phyloP scores from a whole-genome alignment of 64 coral and sea anemone genomes.

The Cladopsammia gracilis region DNA sequence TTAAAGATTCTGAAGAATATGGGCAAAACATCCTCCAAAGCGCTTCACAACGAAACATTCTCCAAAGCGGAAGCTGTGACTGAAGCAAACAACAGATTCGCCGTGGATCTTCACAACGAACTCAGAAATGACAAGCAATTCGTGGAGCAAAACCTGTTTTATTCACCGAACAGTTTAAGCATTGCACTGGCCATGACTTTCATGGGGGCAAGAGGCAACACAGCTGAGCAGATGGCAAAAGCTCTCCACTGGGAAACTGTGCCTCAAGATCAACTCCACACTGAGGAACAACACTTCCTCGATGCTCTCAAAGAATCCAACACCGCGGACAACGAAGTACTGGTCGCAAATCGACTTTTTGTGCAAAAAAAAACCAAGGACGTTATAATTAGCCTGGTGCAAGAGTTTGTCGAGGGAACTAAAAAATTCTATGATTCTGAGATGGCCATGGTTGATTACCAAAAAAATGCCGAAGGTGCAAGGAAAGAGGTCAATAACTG shows the following conservation, averaged over 20 bases:
- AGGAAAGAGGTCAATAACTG: constrained; percentile 76
- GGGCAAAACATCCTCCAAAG: too few species aligned
- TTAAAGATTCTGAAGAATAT: too few species aligned
- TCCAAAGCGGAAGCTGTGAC: constrained; percentile 33
- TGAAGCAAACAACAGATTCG: constrained; percentile 52
- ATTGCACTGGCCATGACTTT: constrained; percentile 89
- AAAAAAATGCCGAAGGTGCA: constrained; percentile 57
- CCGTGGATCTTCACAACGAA: constrained; percentile 44
- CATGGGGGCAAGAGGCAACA: constrained; percentile 81
- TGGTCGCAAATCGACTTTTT: constrained; percentile 77
- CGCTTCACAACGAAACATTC: too few species aligned
- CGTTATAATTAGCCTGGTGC: constrained; percentile 12
- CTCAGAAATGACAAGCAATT: constrained; percentile 9
- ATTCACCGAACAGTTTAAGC: too few species aligned
- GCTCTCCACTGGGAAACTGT: constrained; percentile 74
- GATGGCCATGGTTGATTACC: constrained; percentile 79
- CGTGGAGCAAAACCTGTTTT: constrained; percentile 71
- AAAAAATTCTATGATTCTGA: constrained; percentile 77
- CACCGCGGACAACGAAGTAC: constrained; percentile 59
- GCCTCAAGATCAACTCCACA: constrained; percentile 44
- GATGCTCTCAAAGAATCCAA: constrained; percentile 18
- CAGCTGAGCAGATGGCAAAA: constrained; percentile 73
- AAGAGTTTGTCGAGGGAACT: constrained; percentile 62
- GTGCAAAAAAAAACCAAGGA: constrained; percentile 50
- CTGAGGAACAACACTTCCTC: constrained; percentile 67